phyloP scores from a whole-genome alignment of 2,113 vertebrate species.

The Muscicapa adusta region DNA sequence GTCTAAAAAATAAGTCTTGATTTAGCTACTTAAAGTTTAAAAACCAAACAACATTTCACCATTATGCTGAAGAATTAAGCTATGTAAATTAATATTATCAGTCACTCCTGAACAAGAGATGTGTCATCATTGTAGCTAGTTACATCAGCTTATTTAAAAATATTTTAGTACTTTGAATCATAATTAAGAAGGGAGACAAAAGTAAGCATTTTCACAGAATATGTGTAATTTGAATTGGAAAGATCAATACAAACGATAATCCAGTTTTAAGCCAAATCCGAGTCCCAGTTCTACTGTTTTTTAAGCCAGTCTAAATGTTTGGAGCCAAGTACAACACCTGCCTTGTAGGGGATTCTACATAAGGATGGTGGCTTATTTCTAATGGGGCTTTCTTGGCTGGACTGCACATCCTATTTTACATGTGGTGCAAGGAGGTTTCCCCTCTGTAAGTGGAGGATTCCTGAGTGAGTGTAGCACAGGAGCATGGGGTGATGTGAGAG shows the following conservation, averaged over 20 bases:
- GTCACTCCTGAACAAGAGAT: not conserved
- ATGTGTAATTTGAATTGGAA: not conserved
- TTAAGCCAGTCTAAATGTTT: not conserved
- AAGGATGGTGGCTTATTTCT: not conserved
- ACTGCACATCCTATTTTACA: accelerated
- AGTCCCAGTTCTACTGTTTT: not conserved
- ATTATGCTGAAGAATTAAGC: not conserved
- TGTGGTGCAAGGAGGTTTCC: not conserved
- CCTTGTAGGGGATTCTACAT: not conserved
- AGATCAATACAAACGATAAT: accelerated
- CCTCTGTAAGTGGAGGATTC: not conserved
- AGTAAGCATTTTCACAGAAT: not conserved
- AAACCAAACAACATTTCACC: not conserved
- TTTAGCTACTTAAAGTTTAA: not conserved
- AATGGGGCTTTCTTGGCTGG: not conserved
- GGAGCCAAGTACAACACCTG: not conserved
- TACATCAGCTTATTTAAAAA: not conserved
- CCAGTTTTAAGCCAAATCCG: not conserved
- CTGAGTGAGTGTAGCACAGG: not conserved
- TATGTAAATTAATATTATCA: not conserved
- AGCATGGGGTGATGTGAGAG: not conserved
- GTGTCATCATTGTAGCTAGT: not conserved
- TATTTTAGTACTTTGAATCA: not conserved
- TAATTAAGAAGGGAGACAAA: not conserved
- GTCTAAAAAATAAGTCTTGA: not conserved